Base-by-base conservation (phyloP, 2,113 vertebrate species). In the Sialia sialis region DNA sequence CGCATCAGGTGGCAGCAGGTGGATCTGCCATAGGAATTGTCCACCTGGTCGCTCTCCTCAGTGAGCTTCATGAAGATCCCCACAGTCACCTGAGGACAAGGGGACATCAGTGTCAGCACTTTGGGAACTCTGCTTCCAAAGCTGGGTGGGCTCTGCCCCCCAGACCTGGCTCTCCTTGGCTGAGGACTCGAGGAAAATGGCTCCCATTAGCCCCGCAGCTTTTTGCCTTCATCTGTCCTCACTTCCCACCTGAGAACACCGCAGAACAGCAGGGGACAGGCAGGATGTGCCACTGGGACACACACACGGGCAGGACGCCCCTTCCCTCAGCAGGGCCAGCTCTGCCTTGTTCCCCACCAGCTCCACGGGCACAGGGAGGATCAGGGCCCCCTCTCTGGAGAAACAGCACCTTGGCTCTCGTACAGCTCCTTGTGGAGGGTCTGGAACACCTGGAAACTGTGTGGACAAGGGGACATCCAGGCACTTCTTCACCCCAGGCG, bases 291-390 rank as follows among this genome's bases (percentile, higher is more conserved):
- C 77, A 11, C n/a, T 1, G 10, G 39, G 44, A 14, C 12, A 30
- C 44, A 43, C 49, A 10, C 41, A 36, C 26, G 6, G 1, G 1
- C 46, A 13, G 44, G 58, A 29, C 48, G 75, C 69, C 59, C 72
- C 89, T 49, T 97, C 98, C 98, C 98, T 98, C 97, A 98, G 97
- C 97, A 98, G 97, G 92, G 98, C 98, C 75, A 98, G 98, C 86
- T 98, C 98, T 19, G 98, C 98, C 98, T 99, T 98, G 97, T 99
- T 99, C 69, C 98, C 98, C 90, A 98, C 98, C 87, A 99, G 98
- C 95, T 99, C 98, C 92, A 98, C 98, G 4, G 98, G 98, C 46
- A 76, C 2, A 11, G 41, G 44, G 54, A 69, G 39, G 5, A 34
- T 19, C 44, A 74, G 82, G 5, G 4, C 8, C 1, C 26, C 27